These are phyloP conservation scores for Enteromius viviparus DNA, from an alignment of 2,797 vertebrate genomes.

Conservation along the genomic window DNA sequence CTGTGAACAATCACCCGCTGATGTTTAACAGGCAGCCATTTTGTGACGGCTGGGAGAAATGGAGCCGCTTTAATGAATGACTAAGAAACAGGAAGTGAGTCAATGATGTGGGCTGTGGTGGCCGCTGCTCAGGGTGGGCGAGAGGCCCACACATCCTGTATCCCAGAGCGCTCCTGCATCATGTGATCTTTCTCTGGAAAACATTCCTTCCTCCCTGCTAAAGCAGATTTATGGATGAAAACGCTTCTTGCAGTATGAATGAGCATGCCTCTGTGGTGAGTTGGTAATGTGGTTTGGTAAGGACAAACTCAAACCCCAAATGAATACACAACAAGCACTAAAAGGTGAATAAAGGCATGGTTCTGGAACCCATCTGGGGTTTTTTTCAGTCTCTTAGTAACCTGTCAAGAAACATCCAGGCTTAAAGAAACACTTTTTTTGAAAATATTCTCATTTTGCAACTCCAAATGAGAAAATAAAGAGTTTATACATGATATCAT, in stretches of 20 bases:
- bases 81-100: slow-evolving; percentile 82
- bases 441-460: no score
- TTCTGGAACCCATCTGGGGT: not conserved
- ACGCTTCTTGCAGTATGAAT: slow-evolving; percentile 7
- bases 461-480: no score
- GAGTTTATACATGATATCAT: no score
- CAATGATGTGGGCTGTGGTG: slow-evolving; percentile 66
- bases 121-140: slow-evolving; percentile 40
- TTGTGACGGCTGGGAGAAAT: slow-evolving; percentile 72
- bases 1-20: slow-evolving; percentile 26
- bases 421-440: no score
- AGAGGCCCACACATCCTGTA: slow-evolving; percentile 58
- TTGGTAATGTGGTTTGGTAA: not conserved
- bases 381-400: not conserved
- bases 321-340: not conserved
- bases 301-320: not conserved
- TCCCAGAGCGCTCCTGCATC: slow-evolving; percentile 45
- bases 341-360: slow-evolving; percentile 2
- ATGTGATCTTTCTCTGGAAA: slow-evolving; percentile 49
- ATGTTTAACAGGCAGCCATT: slow-evolving; percentile 63
- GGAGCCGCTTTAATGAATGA: slow-evolving; percentile 78
- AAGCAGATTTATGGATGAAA: slow-evolving; percentile 24
- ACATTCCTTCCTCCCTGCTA: slow-evolving; percentile 33
- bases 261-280: slow-evolving; percentile 29
- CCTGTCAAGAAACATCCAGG: no score